A percentile compares a stretch with the other conserved stretches of the same genome.
phyloP scores from a whole-genome alignment of 1,140 invertebrate genomes.

The Drosophila arizonae region DNA sequence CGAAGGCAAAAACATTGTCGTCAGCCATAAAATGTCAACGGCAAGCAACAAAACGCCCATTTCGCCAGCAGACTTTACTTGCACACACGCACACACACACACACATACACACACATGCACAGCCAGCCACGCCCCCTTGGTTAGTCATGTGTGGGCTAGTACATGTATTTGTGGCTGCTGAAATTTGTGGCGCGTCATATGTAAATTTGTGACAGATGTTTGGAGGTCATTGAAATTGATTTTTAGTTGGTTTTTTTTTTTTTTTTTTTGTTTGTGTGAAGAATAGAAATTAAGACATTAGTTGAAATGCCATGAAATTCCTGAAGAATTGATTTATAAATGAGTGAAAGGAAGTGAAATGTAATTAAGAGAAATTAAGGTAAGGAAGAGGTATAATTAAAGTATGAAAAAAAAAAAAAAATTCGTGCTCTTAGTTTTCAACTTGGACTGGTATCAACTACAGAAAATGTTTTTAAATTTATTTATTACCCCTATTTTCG shows the following conservation, averaged over 20 bases:
- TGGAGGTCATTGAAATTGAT: conserved; percentile 68
- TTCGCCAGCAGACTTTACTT: conserved; percentile 40
- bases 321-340: neutral
- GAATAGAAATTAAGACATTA: neutral
- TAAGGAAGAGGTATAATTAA: too few relatives aligned
- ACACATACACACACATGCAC: conserved; percentile 15
- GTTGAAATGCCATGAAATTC: neutral
- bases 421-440: too few relatives aligned
- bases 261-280: neutral
- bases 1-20: conserved; percentile 62
- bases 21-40: conserved; percentile 70
- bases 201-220: conserved; percentile 61
- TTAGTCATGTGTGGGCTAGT: conserved; percentile 28
- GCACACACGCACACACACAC: conserved; percentile 28
- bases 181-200: conserved; percentile 53
- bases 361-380: too few relatives aligned
- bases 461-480: too few relatives aligned
- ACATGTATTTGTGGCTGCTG: conserved; percentile 39
- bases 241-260: conserved; percentile 23
- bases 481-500: too few relatives aligned
- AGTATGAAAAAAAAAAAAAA: too few relatives aligned
- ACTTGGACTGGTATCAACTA: too few relatives aligned
- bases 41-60: conserved; percentile 71
- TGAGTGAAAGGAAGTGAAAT: too few relatives aligned
- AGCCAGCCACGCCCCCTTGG: conserved; percentile 46